phyloP scores from a whole-genome alignment of 2,113 vertebrate species.

The Xenus cinereus region DNA sequence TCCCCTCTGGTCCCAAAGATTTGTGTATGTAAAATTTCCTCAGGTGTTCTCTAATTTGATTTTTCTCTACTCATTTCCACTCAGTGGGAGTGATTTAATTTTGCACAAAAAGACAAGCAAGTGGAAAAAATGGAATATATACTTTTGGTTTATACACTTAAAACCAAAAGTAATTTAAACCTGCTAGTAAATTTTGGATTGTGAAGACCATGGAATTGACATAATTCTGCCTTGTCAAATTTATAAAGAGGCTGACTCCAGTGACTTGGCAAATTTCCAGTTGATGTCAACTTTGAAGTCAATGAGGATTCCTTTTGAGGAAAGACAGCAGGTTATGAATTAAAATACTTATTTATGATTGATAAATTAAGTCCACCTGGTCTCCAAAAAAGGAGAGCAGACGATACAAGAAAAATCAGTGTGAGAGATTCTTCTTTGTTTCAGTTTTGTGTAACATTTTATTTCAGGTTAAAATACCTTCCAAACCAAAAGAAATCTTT shows the following conservation, averaged over 20 bases:
- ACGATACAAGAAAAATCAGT: background rate
- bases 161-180: background rate
- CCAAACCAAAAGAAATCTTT: background rate
- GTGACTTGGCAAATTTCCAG: background rate
- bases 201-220: background rate
- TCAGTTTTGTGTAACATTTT: background rate
- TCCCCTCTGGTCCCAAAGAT: background rate
- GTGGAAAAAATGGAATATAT: background rate
- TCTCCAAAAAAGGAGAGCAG: background rate
- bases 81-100: background rate
- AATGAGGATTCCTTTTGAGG: background rate
- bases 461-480: background rate
- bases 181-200: background rate
- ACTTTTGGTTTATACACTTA: background rate
- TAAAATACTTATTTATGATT: background rate
- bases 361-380: slow-evolving; percentile 3
- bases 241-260: background rate
- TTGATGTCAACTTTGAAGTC: slow-evolving; percentile 8
- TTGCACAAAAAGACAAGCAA: background rate
- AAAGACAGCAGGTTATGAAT: background rate
- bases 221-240: background rate
- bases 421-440: background rate
- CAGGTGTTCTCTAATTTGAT: background rate
- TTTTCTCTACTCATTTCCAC: background rate
- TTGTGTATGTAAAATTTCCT: background rate